Evolutionary conservation across 2,888 invertebrate genomes (phyloP), one percentile per base, ranked within the genome.

Genomic region (Tanypteryx hageni): DNA sequence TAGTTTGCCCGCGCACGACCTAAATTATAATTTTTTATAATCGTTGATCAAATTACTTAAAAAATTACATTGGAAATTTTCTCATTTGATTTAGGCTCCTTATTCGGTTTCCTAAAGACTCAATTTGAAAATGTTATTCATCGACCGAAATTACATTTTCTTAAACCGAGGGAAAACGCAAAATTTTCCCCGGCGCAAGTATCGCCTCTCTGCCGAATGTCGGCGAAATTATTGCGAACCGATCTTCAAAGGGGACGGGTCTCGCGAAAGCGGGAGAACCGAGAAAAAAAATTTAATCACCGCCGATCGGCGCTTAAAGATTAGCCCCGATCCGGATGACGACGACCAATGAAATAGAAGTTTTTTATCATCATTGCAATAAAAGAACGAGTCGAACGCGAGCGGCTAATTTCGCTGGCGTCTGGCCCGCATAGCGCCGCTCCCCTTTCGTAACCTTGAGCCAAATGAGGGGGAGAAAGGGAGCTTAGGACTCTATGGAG

Each of bases 391-490:
- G 68, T 18, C 18, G 68, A 68, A 68, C 68, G 68, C 68, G 68
- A 27, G 27, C 22, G 76, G 76, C 76, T 76, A 76, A 76, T 76
- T 76, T 76, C 27, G 76, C 76, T 76, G 76, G 76, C 76, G 76
- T 76, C 76, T 76, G 76, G 22, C 76, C 76, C 76, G 76, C 76
- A 76, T 76, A 27, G 22, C 27, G n/a, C 22, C 27, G n/a, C 22
- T 68, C 68, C 5, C 22, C 68, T 22, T 68, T 18, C 68, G 68
- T 44, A 44, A 44, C 44, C 44, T 44, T 44, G 44, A 44, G 68
- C 68, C 68, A 27, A 76, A 27, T 76, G 76, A 22, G 76, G 27
- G 9, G 22, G 22, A 76, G 22, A 27, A 44, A 5, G 44, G 44
- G 76, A 18, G 68, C 68, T 68, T 68, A 68, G 68, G 68, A 18